Conservation (phyloP, 2,113 vertebrate genomes). For the Triplophysa siluroides region DNA sequence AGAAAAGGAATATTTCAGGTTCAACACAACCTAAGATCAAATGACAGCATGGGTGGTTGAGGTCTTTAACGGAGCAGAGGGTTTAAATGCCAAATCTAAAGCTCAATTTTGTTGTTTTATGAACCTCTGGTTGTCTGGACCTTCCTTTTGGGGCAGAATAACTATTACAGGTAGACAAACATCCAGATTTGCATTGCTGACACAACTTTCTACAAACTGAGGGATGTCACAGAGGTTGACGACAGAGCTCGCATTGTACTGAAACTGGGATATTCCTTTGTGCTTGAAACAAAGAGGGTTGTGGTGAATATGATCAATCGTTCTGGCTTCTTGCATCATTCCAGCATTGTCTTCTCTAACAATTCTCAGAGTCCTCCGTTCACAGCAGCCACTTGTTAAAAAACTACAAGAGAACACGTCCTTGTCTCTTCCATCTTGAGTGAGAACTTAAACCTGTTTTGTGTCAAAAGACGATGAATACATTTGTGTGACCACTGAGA, state of each 20-base stretch:
- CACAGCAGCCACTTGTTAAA: neutral
- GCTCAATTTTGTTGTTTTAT: too few species aligned
- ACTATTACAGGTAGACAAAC: neutral
- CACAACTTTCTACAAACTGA: neutral
- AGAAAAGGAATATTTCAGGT: conserved; percentile 17
- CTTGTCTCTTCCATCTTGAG: neutral
- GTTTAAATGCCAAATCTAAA: neutral
- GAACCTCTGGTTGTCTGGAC: neutral
- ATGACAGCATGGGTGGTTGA: too few species aligned
- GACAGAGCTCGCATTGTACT: neutral
- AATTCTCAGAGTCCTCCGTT: too few species aligned
- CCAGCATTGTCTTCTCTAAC: conserved; percentile 19
- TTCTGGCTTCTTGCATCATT: conserved; percentile 34
- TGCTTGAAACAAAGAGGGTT: neutral
- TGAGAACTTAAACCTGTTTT: conserved; percentile 36
- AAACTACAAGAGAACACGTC: conserved; percentile 10
- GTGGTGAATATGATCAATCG: conserved; percentile 20
- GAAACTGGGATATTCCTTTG: neutral
- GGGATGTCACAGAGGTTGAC: neutral
- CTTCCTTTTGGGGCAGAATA: neutral
- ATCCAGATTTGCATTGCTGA: too few species aligned
- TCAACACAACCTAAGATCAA: neutral
- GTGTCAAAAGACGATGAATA: conserved; percentile 20
- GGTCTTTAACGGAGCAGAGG: neutral
- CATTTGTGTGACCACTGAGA: conserved; percentile 23